Percentiles rank a stretch among this genome's conserved stretches.
phyloP scores from a whole-genome alignment of 2,797 vertebrate genomes.

The Huso huso region DNA sequence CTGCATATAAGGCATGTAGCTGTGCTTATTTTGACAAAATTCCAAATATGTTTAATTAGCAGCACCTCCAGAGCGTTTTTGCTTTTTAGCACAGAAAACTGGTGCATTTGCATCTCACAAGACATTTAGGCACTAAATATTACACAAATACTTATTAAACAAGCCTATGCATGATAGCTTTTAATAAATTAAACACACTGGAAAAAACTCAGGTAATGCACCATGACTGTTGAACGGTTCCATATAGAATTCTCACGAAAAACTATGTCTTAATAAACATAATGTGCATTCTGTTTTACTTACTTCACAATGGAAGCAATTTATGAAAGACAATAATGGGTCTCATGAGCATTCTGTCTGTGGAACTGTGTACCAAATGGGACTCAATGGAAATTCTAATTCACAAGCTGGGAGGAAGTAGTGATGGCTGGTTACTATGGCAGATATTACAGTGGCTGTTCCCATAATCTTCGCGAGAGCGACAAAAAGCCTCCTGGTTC shows the following conservation, averaged over 20 bases:
- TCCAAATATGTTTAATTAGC: no score
- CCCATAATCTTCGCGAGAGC: conserved; percentile 28
- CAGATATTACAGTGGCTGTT: conserved; percentile 30
- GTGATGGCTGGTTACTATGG: conserved; percentile 40
- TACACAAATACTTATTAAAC: no score
- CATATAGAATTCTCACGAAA: conserved; percentile 23
- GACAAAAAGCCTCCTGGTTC: not conserved
- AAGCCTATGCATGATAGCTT: not conserved
- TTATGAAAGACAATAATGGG: conserved; percentile 41
- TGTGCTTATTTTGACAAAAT: no score
- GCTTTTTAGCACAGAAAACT: no score
- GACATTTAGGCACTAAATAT: no score
- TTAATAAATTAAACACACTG: conserved; percentile 20
- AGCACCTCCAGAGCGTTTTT: no score
- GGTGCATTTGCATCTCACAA: no score
- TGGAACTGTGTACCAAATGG: conserved; percentile 40
- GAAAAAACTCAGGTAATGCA: conserved; percentile 23
- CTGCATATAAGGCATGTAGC: no score
- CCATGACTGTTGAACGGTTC: conserved; percentile 30
- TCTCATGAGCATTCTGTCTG: conserved; percentile 39
- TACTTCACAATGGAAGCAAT: conserved; percentile 46
- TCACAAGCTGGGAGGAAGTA: conserved; percentile 38
- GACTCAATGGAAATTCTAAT: conserved; percentile 37
- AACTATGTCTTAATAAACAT: conserved; percentile 31
- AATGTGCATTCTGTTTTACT: conserved; percentile 37